Evolutionary conservation across 2,888 invertebrate species (phyloP), one percentile per base, ranked within the genome.

Genomic region (Scelioninae gen. 1): DNA sequence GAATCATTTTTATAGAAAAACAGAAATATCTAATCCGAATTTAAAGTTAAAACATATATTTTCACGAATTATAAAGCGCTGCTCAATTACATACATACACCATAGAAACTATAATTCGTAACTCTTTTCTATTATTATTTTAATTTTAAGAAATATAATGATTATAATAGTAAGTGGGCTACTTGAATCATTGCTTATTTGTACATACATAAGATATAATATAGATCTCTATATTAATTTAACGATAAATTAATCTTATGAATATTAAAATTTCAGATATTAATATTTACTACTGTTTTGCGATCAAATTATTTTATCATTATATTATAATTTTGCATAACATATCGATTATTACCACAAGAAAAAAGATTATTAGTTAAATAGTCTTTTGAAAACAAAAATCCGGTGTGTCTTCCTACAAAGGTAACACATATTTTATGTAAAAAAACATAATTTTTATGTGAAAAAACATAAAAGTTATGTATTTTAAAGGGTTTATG

Each of bases 371-470:
- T n/a, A 13, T 31, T 53, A 16, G 8, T 16, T 49, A 9, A 49
- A 31, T 31, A n/a, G 10, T 31, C 31, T 31, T 53, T 53, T 31
- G n/a, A 23, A 49, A 60, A 72, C 72, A 62, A 51, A 51, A 72
- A 60, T 72, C 72, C 72, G 60, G 72, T 72, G 72, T 62, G 72
- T 72, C 72, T 72, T 72, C 72, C 72, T 53, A 53, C 29, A 10
- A 29, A 53, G 53, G 53, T 53, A 66, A 66, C 55, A 55, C 43
- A 10, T 55, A 55, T 8, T 66, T 66, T 29, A n/a, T n/a, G n/a
- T n/a, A n/a, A n/a, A n/a, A n/a, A n/a, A n/a, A n/a, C n/a, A n/a
- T n/a, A n/a, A n/a, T n/a, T n/a, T n/a, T n/a, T n/a, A n/a, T n/a
- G n/a, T n/a, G n/a, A n/a, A n/a, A n/a, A n/a, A n/a, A n/a, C n/a